Base-by-base conservation (phyloP, 2,113 vertebrate species). In the Platycercus adscitus region DNA sequence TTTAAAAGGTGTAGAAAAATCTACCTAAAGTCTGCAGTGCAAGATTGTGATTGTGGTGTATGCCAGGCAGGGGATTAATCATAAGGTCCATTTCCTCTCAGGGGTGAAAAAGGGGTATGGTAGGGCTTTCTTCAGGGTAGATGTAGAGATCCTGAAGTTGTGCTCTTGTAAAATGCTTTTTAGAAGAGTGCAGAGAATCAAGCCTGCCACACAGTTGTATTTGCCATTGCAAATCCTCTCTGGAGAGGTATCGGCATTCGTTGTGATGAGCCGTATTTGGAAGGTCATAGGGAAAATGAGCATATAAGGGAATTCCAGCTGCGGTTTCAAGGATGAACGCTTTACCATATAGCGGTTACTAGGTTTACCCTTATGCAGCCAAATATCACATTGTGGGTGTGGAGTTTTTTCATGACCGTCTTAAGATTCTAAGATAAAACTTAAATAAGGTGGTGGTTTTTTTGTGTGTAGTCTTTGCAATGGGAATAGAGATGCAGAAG, bases 251-350 rank as follows among this genome's bases (percentile, higher is more conserved):
- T 0, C 33, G 25, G 47, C 35, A 6, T 8, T 73, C 47, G 4
- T 44, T 0, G 0, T 60, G 47, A 47, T 18, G 25, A 9, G 6
- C 41, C 26, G 14, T 89, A 7, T 39, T 68, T 26, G 63, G 77
- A 70, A 78, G 29, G 35, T 63, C 12, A 1, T 2, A 28, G 47
- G 24, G 21, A 75, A 33, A 12, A 26, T 11, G 47, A 43, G 39
- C 7, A 2, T 35, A 7, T 31, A 44, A 60, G 69, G 31, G 33
- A 47, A 77, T 65, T 65, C n/a, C 75, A 86, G n/a, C 88, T 93
- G 31, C 2, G 0, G 0, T 52, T 82, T 61, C 9, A 2, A 23
- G 58, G 31, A 8, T 72, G 29, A 56, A 4, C 50, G 10, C 64
- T 93, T 79, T 49, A 41, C 44, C 28, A 39, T 69, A 78, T 21